Percentiles rank a stretch among this genome's conserved stretches.
phyloP scores from a whole-genome alignment of 2,113 vertebrate species.

The Ageneiosus marmoratus region DNA sequence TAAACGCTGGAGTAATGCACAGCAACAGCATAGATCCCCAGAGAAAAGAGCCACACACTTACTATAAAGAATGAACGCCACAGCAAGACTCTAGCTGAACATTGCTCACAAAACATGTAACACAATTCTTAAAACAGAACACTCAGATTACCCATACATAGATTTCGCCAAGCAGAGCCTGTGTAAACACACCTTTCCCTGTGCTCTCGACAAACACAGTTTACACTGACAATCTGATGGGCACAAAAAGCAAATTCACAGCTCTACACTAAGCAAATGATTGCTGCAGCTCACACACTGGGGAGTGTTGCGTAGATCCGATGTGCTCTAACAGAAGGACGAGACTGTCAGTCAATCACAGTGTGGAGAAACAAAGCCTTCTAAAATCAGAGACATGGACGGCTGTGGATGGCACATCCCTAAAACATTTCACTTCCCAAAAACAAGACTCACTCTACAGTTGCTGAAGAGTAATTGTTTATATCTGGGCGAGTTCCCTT shows the following conservation, averaged over 20 bases:
- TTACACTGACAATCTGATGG: slow-evolving; percentile 1
- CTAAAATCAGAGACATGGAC: slow-evolving; percentile 24
- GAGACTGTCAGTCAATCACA: slow-evolving; percentile 38
- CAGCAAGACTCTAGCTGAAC: slow-evolving; percentile 22
- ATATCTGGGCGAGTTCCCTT: neutral
- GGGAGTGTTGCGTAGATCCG: slow-evolving; percentile 31
- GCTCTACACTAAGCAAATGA: slow-evolving; percentile 22
- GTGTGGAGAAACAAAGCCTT: neutral
- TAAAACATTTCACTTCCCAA: neutral
- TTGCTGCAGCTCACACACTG: slow-evolving; percentile 33
- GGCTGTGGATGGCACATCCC: neutral
- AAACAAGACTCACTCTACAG: neutral
- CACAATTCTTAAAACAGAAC: slow-evolving; percentile 9
- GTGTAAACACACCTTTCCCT: slow-evolving; percentile 19
- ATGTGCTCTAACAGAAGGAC: slow-evolving; percentile 40
- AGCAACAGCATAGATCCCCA: neutral
- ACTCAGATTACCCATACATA: neutral
- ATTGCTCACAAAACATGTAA: slow-evolving; percentile 21
- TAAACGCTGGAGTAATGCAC: neutral
- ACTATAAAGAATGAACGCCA: slow-evolving; percentile 2
- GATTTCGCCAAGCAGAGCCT: neutral
- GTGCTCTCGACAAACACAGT: neutral
- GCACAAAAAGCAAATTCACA: slow-evolving; percentile 13
- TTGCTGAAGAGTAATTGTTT: neutral
- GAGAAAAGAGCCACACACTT: slow-evolving; percentile 5